phyloP scores from a whole-genome alignment of 1,140 invertebrate genomes.

The Leguminivora glycinivorella region DNA sequence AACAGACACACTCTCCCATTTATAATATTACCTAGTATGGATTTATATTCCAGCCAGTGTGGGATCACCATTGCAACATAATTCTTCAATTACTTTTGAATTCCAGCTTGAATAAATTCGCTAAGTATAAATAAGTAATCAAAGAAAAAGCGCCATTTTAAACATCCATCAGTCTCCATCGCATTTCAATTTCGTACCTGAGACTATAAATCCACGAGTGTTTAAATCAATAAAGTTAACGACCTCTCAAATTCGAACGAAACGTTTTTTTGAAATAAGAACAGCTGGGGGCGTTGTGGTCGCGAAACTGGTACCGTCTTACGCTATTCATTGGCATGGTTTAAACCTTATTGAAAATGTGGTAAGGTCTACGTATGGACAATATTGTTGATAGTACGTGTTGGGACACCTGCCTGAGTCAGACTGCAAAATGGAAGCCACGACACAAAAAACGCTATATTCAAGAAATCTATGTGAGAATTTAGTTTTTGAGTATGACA shows the following conservation, averaged over 20 bases:
- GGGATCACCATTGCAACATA: no score
- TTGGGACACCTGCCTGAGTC: constrained; percentile 17
- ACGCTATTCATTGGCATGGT: no score
- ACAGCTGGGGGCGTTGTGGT: constrained; percentile 26
- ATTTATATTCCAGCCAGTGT: no score
- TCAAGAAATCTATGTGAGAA: not conserved
- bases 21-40: no score
- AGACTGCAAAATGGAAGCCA: constrained; percentile 5
- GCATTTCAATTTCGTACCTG: constrained; percentile 2
- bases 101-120: no score
- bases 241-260: constrained; percentile 19
- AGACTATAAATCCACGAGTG: not conserved
- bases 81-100: no score
- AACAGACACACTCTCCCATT: no score
- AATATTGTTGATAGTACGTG: not conserved
- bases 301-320: constrained; percentile 15
- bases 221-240: constrained; percentile 28
- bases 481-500: not conserved
- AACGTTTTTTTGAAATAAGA: constrained; percentile 28
- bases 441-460: constrained; percentile 8
- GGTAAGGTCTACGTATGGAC: no score
- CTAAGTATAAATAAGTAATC: no score
- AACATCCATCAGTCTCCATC: not conserved
- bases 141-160: not conserved
- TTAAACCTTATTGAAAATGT: no score